Conservation (phyloP, 2,113 vertebrate species). For the Ammodytes marinus region DNA sequence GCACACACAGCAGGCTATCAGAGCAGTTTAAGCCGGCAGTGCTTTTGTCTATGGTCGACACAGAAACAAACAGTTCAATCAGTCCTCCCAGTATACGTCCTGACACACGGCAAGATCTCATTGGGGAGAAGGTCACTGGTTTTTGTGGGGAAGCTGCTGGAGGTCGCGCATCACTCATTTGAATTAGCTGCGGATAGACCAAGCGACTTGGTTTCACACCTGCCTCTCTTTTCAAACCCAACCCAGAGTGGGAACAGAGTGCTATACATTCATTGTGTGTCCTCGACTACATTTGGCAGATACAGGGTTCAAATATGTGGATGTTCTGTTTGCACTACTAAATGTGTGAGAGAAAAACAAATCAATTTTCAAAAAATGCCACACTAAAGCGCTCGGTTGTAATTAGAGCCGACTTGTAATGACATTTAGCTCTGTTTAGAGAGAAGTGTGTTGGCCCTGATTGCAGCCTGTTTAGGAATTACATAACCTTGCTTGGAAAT, state of each 20-base stretch:
- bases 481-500: constrained; percentile 72
- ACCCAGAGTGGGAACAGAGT: constrained; percentile 14
- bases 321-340: not conserved
- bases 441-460: constrained; percentile 55
- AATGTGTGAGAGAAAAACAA: constrained; percentile 30
- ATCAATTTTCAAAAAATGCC: constrained; percentile 41
- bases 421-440: constrained; percentile 62
- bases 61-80: constrained; percentile 80
- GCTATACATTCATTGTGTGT: constrained; percentile 48
- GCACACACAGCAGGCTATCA: constrained; percentile 59
- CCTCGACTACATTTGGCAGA: constrained; percentile 44
- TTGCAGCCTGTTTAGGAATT: constrained; percentile 67
- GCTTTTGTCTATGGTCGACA: constrained; percentile 63
- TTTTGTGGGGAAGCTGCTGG: constrained; percentile 67
- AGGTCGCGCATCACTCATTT: constrained; percentile 77
- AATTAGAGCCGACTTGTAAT: constrained; percentile 61
- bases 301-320: constrained; percentile 29
- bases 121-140: constrained; percentile 72
- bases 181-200: constrained; percentile 71
- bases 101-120: constrained; percentile 73
- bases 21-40: constrained; percentile 51
- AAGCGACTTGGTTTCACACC: constrained; percentile 56
- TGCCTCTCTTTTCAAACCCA: constrained; percentile 64
- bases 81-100: constrained; percentile 68
- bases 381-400: constrained; percentile 36